Base-by-base conservation (phyloP, 2,797 vertebrate species). In the Merluccius polli region DNA sequence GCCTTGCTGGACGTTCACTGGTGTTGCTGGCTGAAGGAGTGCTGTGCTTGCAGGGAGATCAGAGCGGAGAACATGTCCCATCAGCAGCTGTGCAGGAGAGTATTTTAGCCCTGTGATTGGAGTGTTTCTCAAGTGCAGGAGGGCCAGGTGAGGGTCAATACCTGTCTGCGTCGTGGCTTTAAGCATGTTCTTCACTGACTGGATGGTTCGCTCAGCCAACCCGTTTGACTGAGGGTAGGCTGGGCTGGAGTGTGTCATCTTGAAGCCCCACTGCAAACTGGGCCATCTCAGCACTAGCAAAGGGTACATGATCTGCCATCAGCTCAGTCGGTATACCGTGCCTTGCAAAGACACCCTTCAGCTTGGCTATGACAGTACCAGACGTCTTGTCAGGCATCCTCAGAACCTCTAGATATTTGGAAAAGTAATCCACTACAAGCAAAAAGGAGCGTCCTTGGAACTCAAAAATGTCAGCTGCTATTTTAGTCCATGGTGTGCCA, bases 401-500 rank as follows among this genome's bases (percentile, higher is more conserved):
- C 30, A 75, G 7, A 18, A 79, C 70, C 16, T 74, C 73, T 32
- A 73, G 77, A 31, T 74, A 76, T 71, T 70, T 72, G 9, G 75
- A 75, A 13, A 72, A 27, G 27, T 73, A 77, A 31, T 79, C 75
- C 4, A 79, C 48, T 10, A 79, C 71, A 29, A 74, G 5, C 33
- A 74, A 44, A 36, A 68, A 80, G 16, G 21, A 74, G 31, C 74
- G 76, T 70, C 69, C 52, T 72, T 73, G 68, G 21, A 78, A 78
- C 32, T 83, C 41, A 78, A 63, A 63, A 18, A 63, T 63, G 52
- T 63, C 52, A 7, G 52, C 52, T 18, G 9, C 52, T 18, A 63
- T 32, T 70, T 83, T 83, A 1, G 74, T 72, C 68, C 76, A 78
- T 13, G 76, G 76, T 2, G 80, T 68, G 30, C 72, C 74, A 68